phyloP scores from a whole-genome alignment of 2,797 vertebrate species.

The Neosilurus hyrtlii region DNA sequence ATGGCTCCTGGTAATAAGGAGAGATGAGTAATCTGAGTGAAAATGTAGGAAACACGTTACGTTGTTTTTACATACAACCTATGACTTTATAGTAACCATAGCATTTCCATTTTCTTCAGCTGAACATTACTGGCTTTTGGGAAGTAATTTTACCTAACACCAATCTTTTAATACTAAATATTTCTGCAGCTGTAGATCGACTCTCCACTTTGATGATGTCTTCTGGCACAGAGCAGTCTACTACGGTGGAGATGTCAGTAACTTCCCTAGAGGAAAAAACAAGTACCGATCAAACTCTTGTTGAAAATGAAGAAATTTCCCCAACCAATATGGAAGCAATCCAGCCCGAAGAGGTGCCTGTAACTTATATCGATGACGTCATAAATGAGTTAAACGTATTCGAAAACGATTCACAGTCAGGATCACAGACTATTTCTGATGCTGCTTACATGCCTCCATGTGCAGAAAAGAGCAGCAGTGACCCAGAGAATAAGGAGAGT shows the following conservation, averaged over 20 bases:
- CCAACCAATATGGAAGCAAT: constrained; percentile 29
- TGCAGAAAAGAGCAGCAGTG: constrained; percentile 8
- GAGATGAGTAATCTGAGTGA: not conserved
- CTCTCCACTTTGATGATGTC: constrained; percentile 72
- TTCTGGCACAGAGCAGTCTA: constrained; percentile 63
- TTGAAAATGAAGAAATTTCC: constrained; percentile 30
- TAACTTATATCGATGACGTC: constrained; percentile 73
- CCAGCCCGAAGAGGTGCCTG: constrained; percentile 52
- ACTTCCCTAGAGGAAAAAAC: constrained; percentile 42
- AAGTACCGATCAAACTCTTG: constrained; percentile 45
- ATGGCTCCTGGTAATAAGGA: not conserved
- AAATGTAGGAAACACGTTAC: not conserved
- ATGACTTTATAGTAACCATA: not conserved
- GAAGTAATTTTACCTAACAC: not conserved
- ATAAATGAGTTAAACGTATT: constrained; percentile 62
- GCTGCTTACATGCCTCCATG: constrained; percentile 21
- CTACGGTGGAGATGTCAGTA: constrained; percentile 56
- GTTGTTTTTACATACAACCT: not conserved
- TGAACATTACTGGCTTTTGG: not conserved
- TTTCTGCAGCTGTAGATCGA: constrained; percentile 76
- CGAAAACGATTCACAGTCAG: constrained; percentile 37
- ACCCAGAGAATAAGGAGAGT: constrained; percentile 27
- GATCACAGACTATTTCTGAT: constrained; percentile 25
- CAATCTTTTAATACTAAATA: constrained; percentile 26
- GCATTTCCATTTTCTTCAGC: not conserved